phyloP scores from a whole-genome alignment of 2,888 invertebrate genomes.

The Stenolophus ochropezus region DNA sequence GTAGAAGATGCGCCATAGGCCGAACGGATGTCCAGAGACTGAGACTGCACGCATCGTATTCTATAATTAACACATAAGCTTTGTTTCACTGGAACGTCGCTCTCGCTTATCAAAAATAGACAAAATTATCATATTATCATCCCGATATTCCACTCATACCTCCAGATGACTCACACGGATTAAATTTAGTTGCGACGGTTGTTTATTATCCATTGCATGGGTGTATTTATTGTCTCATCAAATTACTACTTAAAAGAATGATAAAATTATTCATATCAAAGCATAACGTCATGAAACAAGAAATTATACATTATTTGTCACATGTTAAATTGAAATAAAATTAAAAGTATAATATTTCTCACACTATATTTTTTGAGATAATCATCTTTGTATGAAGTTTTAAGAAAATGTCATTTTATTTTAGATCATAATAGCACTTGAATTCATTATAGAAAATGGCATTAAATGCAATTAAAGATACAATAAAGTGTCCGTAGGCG shows the following conservation, averaged over 20 bases:
- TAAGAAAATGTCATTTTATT: not conserved
- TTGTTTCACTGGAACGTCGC: conserved; percentile 17
- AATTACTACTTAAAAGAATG: conserved; percentile 26
- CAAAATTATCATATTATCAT: conserved; percentile 5
- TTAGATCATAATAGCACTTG: too few relatives aligned
- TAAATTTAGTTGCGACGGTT: conserved; percentile 1
- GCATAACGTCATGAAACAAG: conserved; percentile 1
- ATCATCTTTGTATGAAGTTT: not conserved
- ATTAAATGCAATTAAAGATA: conserved; percentile 24
- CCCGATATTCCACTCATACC: not conserved
- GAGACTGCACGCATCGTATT: not conserved
- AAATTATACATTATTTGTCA: not conserved
- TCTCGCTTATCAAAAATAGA: conserved; percentile 45
- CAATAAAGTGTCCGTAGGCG: conserved; percentile 7
- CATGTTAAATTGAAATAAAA: not conserved
- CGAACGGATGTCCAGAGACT: conserved; percentile 42
- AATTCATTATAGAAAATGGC: conserved; percentile 19
- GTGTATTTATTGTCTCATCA: conserved; percentile 13
- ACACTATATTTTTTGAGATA: not conserved
- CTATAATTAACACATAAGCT: conserved; percentile 35
- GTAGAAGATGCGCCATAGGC: too few relatives aligned
- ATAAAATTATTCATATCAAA: conserved; percentile 11
- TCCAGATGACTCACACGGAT: not conserved
- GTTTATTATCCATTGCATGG: not conserved
- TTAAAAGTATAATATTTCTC: not conserved